phyloP scores from a whole-genome alignment of 2,888 invertebrate genomes.

The Rhabditoides inermis region DNA sequence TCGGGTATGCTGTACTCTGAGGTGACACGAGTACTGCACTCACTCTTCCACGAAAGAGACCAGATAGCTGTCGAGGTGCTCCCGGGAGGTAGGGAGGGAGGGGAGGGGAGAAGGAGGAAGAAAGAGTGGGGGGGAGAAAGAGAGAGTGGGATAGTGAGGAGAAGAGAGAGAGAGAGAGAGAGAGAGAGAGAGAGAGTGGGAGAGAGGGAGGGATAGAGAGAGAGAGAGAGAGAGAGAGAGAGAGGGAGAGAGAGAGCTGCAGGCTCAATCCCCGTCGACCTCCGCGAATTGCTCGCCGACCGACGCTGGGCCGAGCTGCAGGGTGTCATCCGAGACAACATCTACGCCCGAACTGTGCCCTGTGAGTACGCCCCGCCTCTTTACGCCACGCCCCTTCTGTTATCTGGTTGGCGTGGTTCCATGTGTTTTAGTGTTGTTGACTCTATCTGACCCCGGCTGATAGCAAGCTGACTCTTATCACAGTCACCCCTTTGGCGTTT shows the following conservation, averaged over 20 bases:
- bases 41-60: constrained; percentile 20
- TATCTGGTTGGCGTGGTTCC: no score
- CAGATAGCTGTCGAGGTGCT: constrained; percentile 31
- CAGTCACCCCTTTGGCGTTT: neutral
- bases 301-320: constrained; percentile 57
- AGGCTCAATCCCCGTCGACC: constrained; percentile 32
- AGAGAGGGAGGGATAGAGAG: neutral
- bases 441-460: neutral
- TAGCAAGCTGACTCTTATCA: neutral
- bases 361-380: no score
- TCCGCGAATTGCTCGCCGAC: constrained; percentile 37
- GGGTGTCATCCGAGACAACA: constrained; percentile 63
- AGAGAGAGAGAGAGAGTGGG: neutral
- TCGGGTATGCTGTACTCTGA: constrained; percentile 27
- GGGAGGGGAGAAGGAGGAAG: neutral
- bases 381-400: no score
- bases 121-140: no score
- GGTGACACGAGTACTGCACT: constrained; percentile 19
- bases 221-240: no score
- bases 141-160: no score
- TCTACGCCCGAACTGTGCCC: constrained; percentile 63
- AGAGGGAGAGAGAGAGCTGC: neutral
- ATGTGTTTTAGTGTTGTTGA: neutral
- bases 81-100: constrained; percentile 16
- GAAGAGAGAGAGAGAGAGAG: neutral